These are phyloP conservation scores for Anser cygnoides DNA, from an alignment of 2,113 vertebrate species.

Conservation along the genomic window DNA sequence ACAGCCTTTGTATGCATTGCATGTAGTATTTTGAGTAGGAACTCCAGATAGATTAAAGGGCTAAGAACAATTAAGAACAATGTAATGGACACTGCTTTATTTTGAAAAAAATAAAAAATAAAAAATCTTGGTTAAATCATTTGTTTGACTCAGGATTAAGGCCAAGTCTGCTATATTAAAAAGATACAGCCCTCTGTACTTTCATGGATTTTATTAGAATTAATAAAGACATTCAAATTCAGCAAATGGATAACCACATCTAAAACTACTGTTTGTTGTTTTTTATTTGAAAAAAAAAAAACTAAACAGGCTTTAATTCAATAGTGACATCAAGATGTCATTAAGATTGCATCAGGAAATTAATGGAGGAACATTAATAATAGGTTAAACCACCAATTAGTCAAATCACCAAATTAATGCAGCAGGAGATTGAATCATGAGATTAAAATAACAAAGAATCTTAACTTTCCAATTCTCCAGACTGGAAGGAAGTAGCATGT, in stretches of 20 bases:
- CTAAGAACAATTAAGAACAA: neutral
- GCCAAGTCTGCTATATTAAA: neutral
- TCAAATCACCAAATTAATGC: slow-evolving; percentile 68
- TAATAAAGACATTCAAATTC: neutral
- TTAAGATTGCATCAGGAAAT: slow-evolving; percentile 61
- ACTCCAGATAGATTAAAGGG: neutral
- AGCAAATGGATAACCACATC: neutral
- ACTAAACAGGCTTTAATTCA: slow-evolving; percentile 38
- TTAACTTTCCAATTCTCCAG: slow-evolving; percentile 22
- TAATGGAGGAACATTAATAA: slow-evolving; percentile 60
- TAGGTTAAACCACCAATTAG: slow-evolving; percentile 65
- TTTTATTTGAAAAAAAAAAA: neutral
- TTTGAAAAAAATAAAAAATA: neutral
- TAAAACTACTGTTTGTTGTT: neutral
- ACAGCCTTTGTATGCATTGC: neutral
- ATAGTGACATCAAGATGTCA: slow-evolving; percentile 45
- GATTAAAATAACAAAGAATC: slow-evolving; percentile 68
- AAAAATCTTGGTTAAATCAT: neutral
- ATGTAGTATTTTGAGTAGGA: neutral
- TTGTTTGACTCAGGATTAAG: neutral
- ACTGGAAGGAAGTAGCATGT: slow-evolving; percentile 3
- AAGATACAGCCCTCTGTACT: neutral
- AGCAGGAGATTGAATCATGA: slow-evolving; percentile 59
- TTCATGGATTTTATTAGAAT: neutral
- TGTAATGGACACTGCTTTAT: neutral